These are phyloP conservation scores for Sebastes itinus DNA, from an alignment of 2,797 vertebrate genomes.

Conservation along the genomic window DNA sequence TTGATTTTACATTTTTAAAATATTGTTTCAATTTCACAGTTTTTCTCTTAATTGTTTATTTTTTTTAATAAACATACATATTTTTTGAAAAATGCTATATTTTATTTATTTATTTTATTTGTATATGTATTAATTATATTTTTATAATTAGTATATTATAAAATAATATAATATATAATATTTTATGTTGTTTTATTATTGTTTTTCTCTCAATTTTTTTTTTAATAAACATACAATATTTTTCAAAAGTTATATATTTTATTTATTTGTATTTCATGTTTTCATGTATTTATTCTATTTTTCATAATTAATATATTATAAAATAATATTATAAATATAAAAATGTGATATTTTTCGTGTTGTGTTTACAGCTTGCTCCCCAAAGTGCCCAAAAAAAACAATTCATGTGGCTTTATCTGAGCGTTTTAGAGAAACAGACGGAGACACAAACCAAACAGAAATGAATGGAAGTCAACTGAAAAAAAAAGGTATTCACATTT, in stretches of 20 bases:
- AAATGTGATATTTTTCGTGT: background rate
- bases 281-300: background rate
- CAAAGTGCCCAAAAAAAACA: background rate
- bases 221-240: background rate
- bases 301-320: background rate
- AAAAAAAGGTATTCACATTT: background rate
- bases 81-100: no score
- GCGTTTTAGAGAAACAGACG: background rate
- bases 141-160: no score
- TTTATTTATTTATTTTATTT: no score
- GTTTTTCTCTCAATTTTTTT: background rate
- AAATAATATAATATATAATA: no score
- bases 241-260: background rate
- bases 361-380: background rate
- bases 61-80: no score
- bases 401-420: background rate
- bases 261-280: background rate
- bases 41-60: no score
- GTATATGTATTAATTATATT: no score
- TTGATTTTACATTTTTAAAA: background rate
- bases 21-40: background rate
- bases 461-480: background rate
- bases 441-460: background rate
- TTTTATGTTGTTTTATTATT: background rate
- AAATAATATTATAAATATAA: background rate